Evolutionary conservation across 2,113 vertebrate genomes (phyloP), one percentile per base, ranked within the genome.

Genomic region (Podarcis muralis): DNA sequence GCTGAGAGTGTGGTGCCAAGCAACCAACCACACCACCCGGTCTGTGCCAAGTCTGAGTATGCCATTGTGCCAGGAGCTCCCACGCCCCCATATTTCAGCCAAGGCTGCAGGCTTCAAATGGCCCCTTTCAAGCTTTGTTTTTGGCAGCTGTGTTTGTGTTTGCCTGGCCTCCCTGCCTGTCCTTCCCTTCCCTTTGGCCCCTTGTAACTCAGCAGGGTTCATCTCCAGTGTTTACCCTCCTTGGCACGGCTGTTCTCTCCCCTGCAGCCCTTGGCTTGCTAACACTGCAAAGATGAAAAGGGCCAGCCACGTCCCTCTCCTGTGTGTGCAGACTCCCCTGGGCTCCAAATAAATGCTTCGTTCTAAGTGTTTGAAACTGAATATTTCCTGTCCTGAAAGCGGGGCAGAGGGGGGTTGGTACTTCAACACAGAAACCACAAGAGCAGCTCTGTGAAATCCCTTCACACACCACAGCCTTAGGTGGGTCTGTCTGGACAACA

Each of bases 121-220:
- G 93, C 59, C 92, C 94, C 94, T 95, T 95, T 94, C 92, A 95
- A 90, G 88, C 92, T 93, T 95, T 95, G 92, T 95, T 95, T 93
- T 94, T 94, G 95, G 94, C 95, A 96, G 95, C 95, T 96, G 95
- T 95, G 93, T 95, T 96, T 96, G 95, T 96, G 93, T 96, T 96
- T 96, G 87, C 81, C 84, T 78, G 87, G 87, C 87, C 74, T 92
- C 95, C 91, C 84, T 95, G 93, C 93, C 94, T 89, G 90, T 93
- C 87, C 91, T 91, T 93, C 91, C 89, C 86, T 68, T 90, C 76
- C 71, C 79, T 89, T 90, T 20, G 0, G 85, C 89, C 91, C 92
- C 93, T 93, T 92, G 88, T 93, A 93, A 91, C 92, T 94, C 37
- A 0, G 93, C 81, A 86, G 95, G 84, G 94, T 92, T 95, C 69